These are phyloP conservation scores for Laticauda laticaudata DNA, from an alignment of 2,113 vertebrate species.

Conservation along the genomic window DNA sequence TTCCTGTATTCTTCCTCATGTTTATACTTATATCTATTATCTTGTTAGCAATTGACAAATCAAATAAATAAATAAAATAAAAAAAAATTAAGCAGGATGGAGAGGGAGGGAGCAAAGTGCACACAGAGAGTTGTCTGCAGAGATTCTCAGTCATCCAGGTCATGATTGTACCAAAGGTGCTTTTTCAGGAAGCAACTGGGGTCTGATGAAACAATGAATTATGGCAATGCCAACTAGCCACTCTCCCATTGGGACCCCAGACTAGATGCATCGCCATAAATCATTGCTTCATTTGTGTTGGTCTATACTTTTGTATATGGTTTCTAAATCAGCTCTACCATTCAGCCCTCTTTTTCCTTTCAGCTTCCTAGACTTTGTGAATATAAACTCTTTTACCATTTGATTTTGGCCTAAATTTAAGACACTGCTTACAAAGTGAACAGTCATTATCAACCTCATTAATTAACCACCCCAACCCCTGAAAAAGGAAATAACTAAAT, in stretches of 20 bases:
- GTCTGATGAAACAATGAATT: no score
- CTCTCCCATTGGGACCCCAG: not conserved
- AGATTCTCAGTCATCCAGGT: no score
- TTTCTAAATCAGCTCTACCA: not conserved
- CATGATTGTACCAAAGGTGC: no score
- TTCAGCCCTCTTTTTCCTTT: not conserved
- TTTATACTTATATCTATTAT: no score
- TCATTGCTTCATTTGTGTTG: slow-evolving; percentile 6
- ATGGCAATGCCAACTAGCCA: no score
- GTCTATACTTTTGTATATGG: not conserved
- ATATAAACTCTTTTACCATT: not conserved
- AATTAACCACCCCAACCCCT: slow-evolving; percentile 57
- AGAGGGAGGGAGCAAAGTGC: not conserved
- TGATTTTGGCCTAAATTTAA: slow-evolving; percentile 28
- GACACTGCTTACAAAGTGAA: slow-evolving; percentile 24
- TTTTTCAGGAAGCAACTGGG: no score
- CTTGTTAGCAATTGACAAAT: no score
- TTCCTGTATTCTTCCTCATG: no score
- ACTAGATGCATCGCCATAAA: not conserved
- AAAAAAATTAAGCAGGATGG: not conserved
- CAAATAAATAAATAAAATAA: not conserved
- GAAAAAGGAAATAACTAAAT: slow-evolving; percentile 41
- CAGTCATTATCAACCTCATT: slow-evolving; percentile 21
- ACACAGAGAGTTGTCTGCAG: not conserved
- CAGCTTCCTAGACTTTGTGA: not conserved